phyloP scores from a whole-genome alignment of 2,797 vertebrate genomes.

The Odontamblyopus rebecca region DNA sequence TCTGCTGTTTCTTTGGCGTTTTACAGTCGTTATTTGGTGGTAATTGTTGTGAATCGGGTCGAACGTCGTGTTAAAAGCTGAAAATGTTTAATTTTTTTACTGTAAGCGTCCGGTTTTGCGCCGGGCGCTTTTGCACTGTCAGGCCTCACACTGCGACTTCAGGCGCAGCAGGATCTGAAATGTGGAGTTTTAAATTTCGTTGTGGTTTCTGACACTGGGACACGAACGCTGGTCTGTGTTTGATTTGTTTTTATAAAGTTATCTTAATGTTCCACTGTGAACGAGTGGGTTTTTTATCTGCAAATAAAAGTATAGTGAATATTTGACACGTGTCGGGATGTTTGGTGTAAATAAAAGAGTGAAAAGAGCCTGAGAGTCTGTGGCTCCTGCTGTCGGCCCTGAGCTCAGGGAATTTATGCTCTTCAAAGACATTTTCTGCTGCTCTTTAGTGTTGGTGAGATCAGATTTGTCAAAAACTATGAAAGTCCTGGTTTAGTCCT shows the following conservation, averaged over 20 bases:
- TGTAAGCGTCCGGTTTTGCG: background rate
- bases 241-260: slow-evolving; percentile 38
- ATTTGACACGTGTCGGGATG: background rate
- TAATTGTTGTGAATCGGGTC: background rate
- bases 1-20: background rate
- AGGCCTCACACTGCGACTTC: no score
- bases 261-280: slow-evolving; percentile 31
- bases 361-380: no score
- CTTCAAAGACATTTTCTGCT: no score
- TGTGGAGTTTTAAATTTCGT: slow-evolving; percentile 11
- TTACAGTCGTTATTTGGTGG: background rate
- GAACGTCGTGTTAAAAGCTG: background rate
- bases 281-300: slow-evolving; percentile 13
- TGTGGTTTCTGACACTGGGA: background rate
- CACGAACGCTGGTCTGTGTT: slow-evolving; percentile 21
- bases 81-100: background rate
- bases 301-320: background rate
- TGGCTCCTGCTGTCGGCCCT: fast-evolving
- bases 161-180: background rate
- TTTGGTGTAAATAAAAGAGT: no score
- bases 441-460: background rate
- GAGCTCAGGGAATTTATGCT: no score
- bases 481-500: background rate
- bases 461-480: no score
- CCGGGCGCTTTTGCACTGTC: slow-evolving; percentile 23